A percentile compares a stretch with the other conserved stretches of the same genome.
Conservation (phyloP, 2,797 vertebrate genomes). For the Silurus aristotelis region DNA sequence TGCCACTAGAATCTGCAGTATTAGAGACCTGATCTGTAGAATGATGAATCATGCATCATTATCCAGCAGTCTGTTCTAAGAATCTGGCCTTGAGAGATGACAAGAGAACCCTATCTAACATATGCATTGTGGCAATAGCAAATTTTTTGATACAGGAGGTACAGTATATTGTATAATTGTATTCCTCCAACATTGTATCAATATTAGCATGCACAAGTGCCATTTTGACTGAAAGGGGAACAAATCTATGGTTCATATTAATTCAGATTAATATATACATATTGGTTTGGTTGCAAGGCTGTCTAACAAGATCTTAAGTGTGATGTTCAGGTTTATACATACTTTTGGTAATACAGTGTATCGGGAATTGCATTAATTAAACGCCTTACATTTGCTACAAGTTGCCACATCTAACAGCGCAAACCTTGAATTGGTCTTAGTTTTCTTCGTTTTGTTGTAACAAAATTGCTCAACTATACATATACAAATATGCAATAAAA, state of each 20-base stretch:
- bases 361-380: conserved; percentile 59
- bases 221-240: neutral
- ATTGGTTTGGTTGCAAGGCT: neutral
- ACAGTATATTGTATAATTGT: neutral
- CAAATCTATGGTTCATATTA: neutral
- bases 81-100: neutral
- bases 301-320: neutral
- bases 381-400: conserved; percentile 43
- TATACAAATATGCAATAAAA: conserved; percentile 59
- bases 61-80: neutral
- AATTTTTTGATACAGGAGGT: neutral
- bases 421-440: conserved; percentile 45
- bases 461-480: conserved; percentile 52
- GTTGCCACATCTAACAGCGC: conserved; percentile 23
- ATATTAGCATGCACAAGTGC: neutral
- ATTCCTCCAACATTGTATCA: neutral
- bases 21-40: neutral
- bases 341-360: neutral
- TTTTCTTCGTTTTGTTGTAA: conserved; percentile 5
- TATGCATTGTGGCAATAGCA: neutral
- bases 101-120: neutral
- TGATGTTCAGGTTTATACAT: neutral
- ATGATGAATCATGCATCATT: neutral
- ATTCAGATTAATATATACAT: too few relatives aligned
- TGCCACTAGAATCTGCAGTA: neutral